These are phyloP conservation scores for Athalia cordata DNA, from an alignment of 2,888 invertebrate species.

Conservation along the genomic window DNA sequence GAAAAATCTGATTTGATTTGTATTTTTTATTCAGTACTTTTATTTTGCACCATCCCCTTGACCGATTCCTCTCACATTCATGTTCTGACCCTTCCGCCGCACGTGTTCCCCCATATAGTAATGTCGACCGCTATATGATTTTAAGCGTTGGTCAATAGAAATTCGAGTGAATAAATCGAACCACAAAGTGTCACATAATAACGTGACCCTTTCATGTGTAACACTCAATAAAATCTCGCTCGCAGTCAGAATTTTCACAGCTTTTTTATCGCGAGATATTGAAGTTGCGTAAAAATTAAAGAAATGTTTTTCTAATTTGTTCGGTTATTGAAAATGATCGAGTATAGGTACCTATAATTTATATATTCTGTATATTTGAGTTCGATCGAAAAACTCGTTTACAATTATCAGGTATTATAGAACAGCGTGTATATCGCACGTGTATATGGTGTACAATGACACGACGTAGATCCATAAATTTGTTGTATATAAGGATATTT, in stretches of 20 bases:
- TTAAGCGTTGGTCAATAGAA: conserved; percentile 30
- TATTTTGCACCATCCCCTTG: neutral
- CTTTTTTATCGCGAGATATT: neutral
- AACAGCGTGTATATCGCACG: no score
- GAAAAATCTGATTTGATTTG: no score
- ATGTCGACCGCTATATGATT: conserved; percentile 6
- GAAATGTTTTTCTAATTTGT: neutral
- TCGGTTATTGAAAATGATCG: no score
- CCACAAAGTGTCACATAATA: conserved; percentile 18
- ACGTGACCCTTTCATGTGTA: conserved; percentile 2
- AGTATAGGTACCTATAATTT: no score
- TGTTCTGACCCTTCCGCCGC: conserved; percentile 12
- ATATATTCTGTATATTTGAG: no score
- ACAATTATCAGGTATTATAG: no score
- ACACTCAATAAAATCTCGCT: conserved; percentile 25
- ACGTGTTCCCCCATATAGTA: neutral
- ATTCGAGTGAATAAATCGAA: conserved; percentile 8
- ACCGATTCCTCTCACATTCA: conserved; percentile 13
- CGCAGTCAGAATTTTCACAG: neutral
- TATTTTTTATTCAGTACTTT: no score
- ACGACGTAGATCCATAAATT: no score
- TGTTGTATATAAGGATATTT: neutral
- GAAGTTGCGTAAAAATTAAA: no score
- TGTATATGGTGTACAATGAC: no score
- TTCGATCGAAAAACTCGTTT: no score